phyloP scores from a whole-genome alignment of 2,113 vertebrate genomes.

The Campylomormyrus numenius region DNA sequence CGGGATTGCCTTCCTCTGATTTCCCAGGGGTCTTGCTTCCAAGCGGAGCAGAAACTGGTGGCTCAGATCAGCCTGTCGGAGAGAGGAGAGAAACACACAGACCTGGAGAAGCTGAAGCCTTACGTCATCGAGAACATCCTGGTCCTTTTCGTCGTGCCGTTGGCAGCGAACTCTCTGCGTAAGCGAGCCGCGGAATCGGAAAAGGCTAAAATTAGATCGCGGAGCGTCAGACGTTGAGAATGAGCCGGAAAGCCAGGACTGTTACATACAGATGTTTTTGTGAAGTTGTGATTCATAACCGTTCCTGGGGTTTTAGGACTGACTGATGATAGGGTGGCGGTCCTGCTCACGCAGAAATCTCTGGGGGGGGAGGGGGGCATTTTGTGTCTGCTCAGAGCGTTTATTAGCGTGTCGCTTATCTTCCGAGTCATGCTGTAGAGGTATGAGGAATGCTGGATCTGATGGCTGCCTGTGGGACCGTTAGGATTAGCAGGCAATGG shows the following conservation, averaged over 20 bases:
- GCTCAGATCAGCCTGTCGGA: slow-evolving; percentile 84
- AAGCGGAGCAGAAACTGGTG: slow-evolving; percentile 64
- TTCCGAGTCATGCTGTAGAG: background rate
- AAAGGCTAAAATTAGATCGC: background rate
- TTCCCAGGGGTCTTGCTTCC: slow-evolving; percentile 72
- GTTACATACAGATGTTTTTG: background rate
- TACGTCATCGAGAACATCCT: slow-evolving; percentile 89
- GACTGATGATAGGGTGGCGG: background rate
- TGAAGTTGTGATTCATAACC: background rate
- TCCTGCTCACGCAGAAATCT: background rate
- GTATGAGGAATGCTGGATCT: background rate
- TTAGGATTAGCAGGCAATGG: background rate
- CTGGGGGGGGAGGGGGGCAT: too few species aligned
- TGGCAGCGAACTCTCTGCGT: slow-evolving; percentile 56
- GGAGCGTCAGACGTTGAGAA: background rate
- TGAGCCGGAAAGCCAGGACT: background rate
- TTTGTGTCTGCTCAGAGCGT: background rate
- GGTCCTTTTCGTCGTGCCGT: slow-evolving; percentile 74
- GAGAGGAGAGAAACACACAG: slow-evolving; percentile 68
- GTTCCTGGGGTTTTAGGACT: background rate
- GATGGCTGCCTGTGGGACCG: background rate
- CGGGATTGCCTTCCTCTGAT: slow-evolving; percentile 28
- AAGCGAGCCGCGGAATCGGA: slow-evolving; percentile 45
- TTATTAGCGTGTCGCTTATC: background rate
- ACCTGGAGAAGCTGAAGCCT: slow-evolving; percentile 83